These are phyloP conservation scores for Sebastolobus altivelis DNA, from an alignment of 2,797 vertebrate genomes.

Conservation along the genomic window DNA sequence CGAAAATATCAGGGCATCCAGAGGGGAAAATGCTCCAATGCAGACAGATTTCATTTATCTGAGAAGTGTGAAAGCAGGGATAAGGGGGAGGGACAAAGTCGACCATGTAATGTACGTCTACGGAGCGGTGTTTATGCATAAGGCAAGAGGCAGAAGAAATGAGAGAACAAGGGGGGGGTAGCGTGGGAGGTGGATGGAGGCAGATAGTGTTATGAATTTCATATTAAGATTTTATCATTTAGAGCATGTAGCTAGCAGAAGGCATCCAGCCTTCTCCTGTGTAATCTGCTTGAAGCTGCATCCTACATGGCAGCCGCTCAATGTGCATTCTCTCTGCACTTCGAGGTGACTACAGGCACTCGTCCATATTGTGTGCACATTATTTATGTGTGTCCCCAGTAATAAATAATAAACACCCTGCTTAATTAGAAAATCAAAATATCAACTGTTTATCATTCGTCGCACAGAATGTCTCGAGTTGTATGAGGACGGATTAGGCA, in stretches of 20 bases:
- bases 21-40: conserved; percentile 76
- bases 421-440: conserved; percentile 64
- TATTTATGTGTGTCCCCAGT: conserved; percentile 46
- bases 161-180: conserved; percentile 54
- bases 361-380: conserved; percentile 62
- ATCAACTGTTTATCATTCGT: conserved; percentile 58
- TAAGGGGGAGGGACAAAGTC: conserved; percentile 70
- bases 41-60: conserved; percentile 80
- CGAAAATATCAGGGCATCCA: conserved; percentile 76
- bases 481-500: conserved; percentile 43
- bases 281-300: conserved; percentile 67
- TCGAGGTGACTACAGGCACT: conserved; percentile 59
- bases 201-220: conserved; percentile 80
- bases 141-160: conserved; percentile 50
- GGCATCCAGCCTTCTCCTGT: conserved; percentile 61
- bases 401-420: conserved; percentile 50
- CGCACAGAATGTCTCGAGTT: conserved; percentile 25
- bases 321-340: conserved; percentile 45
- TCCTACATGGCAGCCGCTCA: conserved; percentile 57
- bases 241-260: conserved; percentile 76
- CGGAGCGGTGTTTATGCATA: conserved; percentile 65
- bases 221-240: conserved; percentile 81
- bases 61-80: conserved; percentile 71
- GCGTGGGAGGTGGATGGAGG: conserved; percentile 70
- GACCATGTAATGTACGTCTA: conserved; percentile 69